Conservation (phyloP, 2,113 vertebrate species). For the Columba livia region DNA sequence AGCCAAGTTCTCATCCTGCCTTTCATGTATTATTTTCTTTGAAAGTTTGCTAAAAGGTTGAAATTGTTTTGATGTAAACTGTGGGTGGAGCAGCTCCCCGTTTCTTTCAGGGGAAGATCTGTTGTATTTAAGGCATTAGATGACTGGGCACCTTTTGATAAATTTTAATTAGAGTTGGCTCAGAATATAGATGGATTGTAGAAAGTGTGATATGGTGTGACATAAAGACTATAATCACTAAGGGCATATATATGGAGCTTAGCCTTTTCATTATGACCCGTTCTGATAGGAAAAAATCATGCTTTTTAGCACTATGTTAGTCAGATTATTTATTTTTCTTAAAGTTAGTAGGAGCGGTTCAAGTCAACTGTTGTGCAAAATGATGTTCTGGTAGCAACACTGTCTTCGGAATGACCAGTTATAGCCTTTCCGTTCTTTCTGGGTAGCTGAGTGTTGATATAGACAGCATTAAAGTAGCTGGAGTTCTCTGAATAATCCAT, state of each 20-base stretch:
- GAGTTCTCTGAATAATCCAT: not conserved
- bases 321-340: not conserved
- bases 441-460: not conserved
- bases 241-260: too few species aligned
- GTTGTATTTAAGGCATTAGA: not conserved
- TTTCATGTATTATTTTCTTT: not conserved
- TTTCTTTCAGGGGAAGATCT: not conserved
- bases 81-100: not conserved
- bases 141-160: not conserved
- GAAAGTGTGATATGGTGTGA: not conserved
- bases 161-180: not conserved
- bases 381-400: not conserved
- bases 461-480: not conserved
- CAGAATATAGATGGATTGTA: not conserved
- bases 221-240: not conserved
- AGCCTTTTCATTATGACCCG: not conserved
- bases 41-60: not conserved
- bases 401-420: not conserved
- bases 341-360: not conserved
- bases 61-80: not conserved
- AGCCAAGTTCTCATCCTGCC: not conserved
- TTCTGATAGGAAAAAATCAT: too few species aligned
- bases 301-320: not conserved
- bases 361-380: not conserved
- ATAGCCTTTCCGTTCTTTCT: not conserved